These are phyloP conservation scores for Cryptoprocta ferox DNA, from an alignment of 2,797 vertebrate genomes.

Conservation along the genomic window DNA sequence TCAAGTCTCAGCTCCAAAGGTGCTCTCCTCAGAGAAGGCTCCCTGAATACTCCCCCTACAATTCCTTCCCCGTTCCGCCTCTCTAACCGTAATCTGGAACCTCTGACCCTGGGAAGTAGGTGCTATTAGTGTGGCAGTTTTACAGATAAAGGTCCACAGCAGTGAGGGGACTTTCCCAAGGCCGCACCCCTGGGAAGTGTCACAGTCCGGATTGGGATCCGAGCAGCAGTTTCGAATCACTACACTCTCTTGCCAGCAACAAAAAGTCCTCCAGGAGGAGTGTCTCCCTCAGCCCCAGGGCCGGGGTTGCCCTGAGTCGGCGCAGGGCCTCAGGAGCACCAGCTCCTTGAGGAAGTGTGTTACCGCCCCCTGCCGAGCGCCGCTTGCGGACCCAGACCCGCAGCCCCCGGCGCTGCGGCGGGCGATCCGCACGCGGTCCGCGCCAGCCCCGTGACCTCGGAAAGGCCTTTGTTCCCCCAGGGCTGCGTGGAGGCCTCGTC, in stretches of 20 bases:
- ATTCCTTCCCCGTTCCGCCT: not conserved
- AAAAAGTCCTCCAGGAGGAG: no score
- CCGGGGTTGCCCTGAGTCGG: not conserved
- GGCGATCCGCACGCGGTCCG: no score
- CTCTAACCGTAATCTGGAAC: not conserved
- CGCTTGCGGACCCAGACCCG: not conserved
- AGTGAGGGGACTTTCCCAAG: not conserved
- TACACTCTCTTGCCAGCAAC: not conserved
- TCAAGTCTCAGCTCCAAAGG: not conserved
- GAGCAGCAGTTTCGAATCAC: not conserved
- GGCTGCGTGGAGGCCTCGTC: not conserved
- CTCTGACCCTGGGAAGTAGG: not conserved
- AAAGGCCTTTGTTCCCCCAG: not conserved
- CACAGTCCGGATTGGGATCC: not conserved
- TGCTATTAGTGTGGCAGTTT: not conserved
- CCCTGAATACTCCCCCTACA: not conserved
- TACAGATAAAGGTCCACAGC: not conserved
- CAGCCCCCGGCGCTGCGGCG: not conserved
- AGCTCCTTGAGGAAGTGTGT: no score
- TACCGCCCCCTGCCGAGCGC: not conserved
- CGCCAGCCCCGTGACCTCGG: not conserved
- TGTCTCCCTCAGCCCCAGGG: not conserved
- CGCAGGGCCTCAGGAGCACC: not conserved
- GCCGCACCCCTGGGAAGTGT: not conserved
- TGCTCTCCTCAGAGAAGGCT: not conserved